Evolutionary conservation across 2,797 vertebrate genomes (phyloP), one percentile per base, ranked within the genome.

Genomic region (Enoplosus armatus): DNA sequence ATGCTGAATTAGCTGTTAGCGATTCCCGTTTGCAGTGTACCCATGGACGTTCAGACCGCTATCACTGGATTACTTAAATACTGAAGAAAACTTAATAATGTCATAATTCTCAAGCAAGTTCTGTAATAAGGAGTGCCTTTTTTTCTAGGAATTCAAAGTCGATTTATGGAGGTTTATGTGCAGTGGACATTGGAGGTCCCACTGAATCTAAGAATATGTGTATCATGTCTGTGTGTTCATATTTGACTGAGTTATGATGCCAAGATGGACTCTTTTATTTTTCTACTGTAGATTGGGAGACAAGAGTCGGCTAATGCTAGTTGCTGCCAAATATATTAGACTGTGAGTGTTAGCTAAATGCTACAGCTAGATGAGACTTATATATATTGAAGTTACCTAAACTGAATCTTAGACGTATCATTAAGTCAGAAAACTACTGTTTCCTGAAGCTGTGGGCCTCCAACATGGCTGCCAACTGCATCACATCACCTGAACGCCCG

Each of bases 401-500:
- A n/a, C n/a, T n/a, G n/a, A n/a, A n/a, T n/a, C n/a, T n/a, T n/a
- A n/a, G n/a, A n/a, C n/a, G 22, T 7, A 24, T 45, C 9, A 4
- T 33, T 4, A 1, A 69, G 43, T 47, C 20, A 33, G n/a, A 6
- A 24, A 33, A 16, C 12, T 10, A 10, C 3, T 51, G 15, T 61
- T 63, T 35, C 1, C 14, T n/a, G 20, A 31, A 53, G 18, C 24
- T 15, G 6, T 15, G 3, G 53, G 18, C 68, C 2, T 59, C 41
- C 20, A 53, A 14, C 8, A 51, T 20, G 37, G 10, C 59, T 22
- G 68, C 55, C 59, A 61, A 10, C 9, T 6, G 2, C 15, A 6
- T 50, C 39, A 22, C 53, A 27, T 62, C 48, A 54, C 64, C 22
- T 43, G 35, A 68, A 77, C 29, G 31, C 63, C 8, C 15, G 22